Evolutionary conservation across 2,888 invertebrate genomes (phyloP), one percentile per base, ranked within the genome.

Genomic region (Drosophila antonietae): DNA sequence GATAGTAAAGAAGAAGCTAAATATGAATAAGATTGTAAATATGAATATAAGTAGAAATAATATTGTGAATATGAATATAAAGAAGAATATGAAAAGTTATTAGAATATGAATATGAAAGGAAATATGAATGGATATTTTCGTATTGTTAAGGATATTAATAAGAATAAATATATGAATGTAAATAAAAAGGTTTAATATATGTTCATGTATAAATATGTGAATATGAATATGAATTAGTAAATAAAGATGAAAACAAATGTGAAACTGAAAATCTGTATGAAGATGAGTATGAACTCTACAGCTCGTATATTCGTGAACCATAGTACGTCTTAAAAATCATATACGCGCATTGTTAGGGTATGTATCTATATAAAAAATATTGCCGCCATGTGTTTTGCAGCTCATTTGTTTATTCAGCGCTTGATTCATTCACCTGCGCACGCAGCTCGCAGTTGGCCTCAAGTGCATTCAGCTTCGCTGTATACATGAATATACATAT

Each of bases 381-480:
- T 51, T 57, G 78, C 72, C 77, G 61, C 55, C 52, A 64, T 66
- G 57, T 63, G 64, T 66, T 67, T 63, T 70, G 68, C 68, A 67
- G 81, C 73, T 73, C 78, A 78, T 88, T 85, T 83, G 83, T 75
- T 86, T 83, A 87, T 88, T 68, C 85, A 85, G 63, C 56, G 80
- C 80, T 79, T 83, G 81, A 81, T 83, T 86, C 87, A 80, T 83
- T 83, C 84, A 81, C 78, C 78, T 78, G 80, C 77, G 61, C 68
- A 52, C 66, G n/a, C 62, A 72, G 71, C 62, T 66, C 66, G 31
- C 63, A 64, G 71, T 72, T 71, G 67, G 67, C 52, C 69, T 81
- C 81, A 84, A 79, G 75, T 81, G 75, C 73, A 80, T 65, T 35
- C 59, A 61, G 53, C 58, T 52, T 64, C 51, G 7, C 28, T 46